These are phyloP conservation scores for Tringa solitaria DNA, from an alignment of 2,113 vertebrate genomes.

Conservation along the genomic window DNA sequence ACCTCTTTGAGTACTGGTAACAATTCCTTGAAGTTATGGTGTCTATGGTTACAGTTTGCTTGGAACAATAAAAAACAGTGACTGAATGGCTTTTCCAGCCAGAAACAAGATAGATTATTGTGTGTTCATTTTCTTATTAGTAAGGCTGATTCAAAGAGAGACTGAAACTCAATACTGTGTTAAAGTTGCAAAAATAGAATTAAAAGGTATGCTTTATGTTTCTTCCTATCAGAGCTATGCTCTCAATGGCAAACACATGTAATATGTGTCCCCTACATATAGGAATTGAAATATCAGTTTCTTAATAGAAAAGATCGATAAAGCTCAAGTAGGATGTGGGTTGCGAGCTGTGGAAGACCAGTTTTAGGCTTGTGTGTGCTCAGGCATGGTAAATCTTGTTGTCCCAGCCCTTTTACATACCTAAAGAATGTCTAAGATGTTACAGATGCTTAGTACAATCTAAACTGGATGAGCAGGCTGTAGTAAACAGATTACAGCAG, in stretches of 20 bases:
- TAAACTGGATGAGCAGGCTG: conserved; percentile 13
- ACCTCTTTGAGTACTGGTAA: background rate
- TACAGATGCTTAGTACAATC: background rate
- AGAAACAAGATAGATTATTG: background rate
- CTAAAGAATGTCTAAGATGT: background rate
- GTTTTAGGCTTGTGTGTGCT: background rate
- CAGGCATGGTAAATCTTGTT: background rate
- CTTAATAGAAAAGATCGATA: background rate
- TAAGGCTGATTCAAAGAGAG: background rate
- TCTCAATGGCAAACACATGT: background rate
- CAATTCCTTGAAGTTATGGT: background rate
- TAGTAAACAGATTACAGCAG: conserved; percentile 25
- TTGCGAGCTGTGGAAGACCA: background rate
- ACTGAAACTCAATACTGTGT: background rate
- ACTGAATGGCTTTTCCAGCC: background rate
- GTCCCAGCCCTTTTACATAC: background rate
- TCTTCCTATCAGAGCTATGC: background rate
- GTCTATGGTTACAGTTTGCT: background rate
- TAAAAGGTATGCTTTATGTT: background rate
- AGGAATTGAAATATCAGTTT: background rate
- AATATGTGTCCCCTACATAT: accelerated
- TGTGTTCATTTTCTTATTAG: background rate
- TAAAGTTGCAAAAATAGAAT: background rate
- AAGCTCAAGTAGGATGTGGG: background rate
- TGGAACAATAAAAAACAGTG: background rate